Evolutionary conservation across 1,140 invertebrate genomes (phyloP).

Genomic region (Hycleus phaleratus): DNA sequence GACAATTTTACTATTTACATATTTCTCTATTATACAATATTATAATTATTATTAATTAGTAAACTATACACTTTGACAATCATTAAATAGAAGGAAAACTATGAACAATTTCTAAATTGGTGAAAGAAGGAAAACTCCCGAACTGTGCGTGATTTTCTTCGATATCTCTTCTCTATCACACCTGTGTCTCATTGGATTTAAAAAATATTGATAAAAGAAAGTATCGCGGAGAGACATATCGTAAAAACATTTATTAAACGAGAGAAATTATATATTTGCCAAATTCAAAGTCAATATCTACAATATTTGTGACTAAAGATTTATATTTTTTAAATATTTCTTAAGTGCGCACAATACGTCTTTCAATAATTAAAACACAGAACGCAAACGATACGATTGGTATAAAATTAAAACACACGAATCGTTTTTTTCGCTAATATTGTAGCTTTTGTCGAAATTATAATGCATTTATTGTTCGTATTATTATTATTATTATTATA

Average conservation of each 20-base stretch:
- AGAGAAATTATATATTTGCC: conserved; percentile 30
- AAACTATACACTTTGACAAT: conserved; percentile 28
- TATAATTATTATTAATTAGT: not conserved
- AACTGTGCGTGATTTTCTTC: too few species aligned
- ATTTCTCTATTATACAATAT: too few species aligned
- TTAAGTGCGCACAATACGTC: conserved; percentile 29
- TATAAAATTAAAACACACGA: too few species aligned
- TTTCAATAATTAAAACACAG: conserved; percentile 5
- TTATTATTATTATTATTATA: too few species aligned
- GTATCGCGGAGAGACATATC: conserved; percentile 18
- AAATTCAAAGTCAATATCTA: conserved; percentile 43
- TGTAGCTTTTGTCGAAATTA: too few species aligned
- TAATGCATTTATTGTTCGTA: too few species aligned
- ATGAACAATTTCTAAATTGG: too few species aligned
- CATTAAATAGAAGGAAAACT: conserved; percentile 3
- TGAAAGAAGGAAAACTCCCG: too few species aligned
- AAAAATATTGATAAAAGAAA: not conserved
- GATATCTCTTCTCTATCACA: too few species aligned
- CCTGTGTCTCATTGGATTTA: too few species aligned
- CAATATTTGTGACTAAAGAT: conserved; percentile 27
- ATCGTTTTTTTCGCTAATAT: too few species aligned
- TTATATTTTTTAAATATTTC: conserved; percentile 33
- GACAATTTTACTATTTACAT: not conserved
- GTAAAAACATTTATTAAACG: conserved; percentile 15
- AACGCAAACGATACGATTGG: too few species aligned